A percentile compares a stretch with the other conserved stretches of the same genome.
phyloP scores from a whole-genome alignment of 2,113 vertebrate species.

The Chionis minor region DNA sequence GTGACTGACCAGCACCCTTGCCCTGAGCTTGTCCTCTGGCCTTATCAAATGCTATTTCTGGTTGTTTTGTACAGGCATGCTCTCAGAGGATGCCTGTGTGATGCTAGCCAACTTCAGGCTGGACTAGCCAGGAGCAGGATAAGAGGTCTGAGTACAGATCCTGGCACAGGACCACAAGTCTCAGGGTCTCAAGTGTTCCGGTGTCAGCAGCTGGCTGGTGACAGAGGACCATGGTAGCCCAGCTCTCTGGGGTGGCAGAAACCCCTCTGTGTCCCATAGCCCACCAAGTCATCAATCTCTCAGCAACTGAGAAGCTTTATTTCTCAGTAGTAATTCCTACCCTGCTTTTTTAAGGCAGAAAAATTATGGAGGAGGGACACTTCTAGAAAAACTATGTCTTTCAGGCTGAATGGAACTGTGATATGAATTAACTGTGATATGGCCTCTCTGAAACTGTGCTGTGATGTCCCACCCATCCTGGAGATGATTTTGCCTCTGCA shows the following conservation, averaged over 20 bases:
- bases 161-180: rapidly evolving
- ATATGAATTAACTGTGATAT: background rate
- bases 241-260: background rate
- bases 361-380: background rate
- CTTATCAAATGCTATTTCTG: background rate
- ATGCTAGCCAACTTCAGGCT: background rate
- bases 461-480: background rate
- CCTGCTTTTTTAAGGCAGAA: background rate
- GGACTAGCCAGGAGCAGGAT: background rate
- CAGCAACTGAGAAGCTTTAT: background rate
- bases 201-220: background rate
- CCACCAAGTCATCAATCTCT: background rate
- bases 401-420: background rate
- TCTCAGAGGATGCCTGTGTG: background rate
- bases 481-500: rapidly evolving
- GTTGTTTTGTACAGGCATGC: rapidly evolving
- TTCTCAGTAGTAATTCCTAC: background rate
- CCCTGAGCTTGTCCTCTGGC: background rate
- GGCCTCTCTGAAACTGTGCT: background rate
- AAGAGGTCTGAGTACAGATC: background rate
- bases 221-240: rapidly evolving
- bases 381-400: background rate
- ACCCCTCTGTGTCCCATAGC: background rate
- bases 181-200: background rate
- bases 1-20: background rate